Percentiles rank a stretch among this genome's conserved stretches.
These are phyloP conservation scores for Sebastes aleutianus DNA, from an alignment of 2,797 vertebrate species.

Conservation along the genomic window DNA sequence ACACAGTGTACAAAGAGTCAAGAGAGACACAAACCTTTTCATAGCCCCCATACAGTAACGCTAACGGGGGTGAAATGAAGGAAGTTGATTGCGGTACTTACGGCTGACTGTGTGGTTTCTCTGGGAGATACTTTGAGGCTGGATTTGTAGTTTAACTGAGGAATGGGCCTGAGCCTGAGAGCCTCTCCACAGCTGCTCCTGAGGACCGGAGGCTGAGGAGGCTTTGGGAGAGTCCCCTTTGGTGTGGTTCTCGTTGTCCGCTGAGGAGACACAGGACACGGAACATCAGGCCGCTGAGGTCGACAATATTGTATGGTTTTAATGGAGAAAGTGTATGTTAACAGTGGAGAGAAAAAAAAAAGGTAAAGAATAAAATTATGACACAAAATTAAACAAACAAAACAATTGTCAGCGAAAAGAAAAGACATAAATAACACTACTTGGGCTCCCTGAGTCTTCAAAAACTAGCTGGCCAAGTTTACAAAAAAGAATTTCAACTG, in stretches of 20 bases:
- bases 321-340: background rate
- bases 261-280: slow-evolving; percentile 74
- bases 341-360: slow-evolving; percentile 2
- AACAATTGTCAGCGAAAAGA: slow-evolving; percentile 10
- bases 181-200: slow-evolving; percentile 87
- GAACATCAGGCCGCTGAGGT: background rate
- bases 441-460: background rate
- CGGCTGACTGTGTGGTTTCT: slow-evolving; percentile 92
- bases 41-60: background rate
- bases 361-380: slow-evolving; percentile 25
- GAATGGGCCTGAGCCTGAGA: slow-evolving; percentile 69
- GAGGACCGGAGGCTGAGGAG: slow-evolving; percentile 83
- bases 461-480: background rate
- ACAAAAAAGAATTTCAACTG: background rate
- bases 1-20: background rate
- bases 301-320: background rate
- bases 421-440: slow-evolving; percentile 1
- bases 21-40: background rate
- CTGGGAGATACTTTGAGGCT: slow-evolving; percentile 88
- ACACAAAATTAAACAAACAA: slow-evolving; percentile 18
- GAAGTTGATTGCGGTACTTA: slow-evolving; percentile 68
- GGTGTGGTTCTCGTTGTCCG: slow-evolving; percentile 96
- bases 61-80: background rate
- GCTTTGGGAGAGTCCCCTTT: slow-evolving; percentile 90
- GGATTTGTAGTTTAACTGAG: slow-evolving; percentile 79